Conservation (phyloP, 2,888 invertebrate genomes). For the Sycophila texana region DNA sequence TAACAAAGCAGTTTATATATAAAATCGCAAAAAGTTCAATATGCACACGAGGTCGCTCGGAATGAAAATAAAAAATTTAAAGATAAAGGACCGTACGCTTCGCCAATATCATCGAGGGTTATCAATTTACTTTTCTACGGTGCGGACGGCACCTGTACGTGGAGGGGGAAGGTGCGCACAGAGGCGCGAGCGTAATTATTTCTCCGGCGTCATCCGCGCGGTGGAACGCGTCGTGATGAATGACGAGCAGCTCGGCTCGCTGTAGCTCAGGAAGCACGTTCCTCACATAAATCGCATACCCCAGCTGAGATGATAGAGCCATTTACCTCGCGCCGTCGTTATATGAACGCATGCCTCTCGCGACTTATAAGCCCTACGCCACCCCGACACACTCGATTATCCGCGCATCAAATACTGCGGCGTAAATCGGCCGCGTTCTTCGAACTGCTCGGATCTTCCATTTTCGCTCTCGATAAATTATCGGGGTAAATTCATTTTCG, state of each 20-base stretch:
- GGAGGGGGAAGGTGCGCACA: no score
- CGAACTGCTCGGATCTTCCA: conserved; percentile 25
- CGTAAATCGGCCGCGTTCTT: conserved; percentile 22
- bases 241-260: not conserved
- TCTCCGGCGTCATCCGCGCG: conserved; percentile 22
- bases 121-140: conserved; percentile 10
- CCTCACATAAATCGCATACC: conserved; percentile 48
- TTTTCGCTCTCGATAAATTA: conserved; percentile 51
- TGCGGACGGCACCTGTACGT: no score
- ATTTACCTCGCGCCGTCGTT: conserved; percentile 45
- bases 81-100: no score
- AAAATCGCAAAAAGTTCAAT: no score
- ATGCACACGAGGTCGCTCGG: no score
- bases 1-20: no score
- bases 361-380: not conserved
- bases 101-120: not conserved
- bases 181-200: conserved; percentile 35
- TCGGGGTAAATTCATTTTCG: not conserved
- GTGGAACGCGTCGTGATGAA: conserved; percentile 3
- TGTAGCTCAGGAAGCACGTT: conserved; percentile 42
- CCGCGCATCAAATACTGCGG: conserved; percentile 17
- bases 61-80: no score
- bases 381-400: no score
- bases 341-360: not conserved
- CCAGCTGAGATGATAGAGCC: conserved; percentile 54